Percentiles rank a stretch among this genome's conserved stretches.
These are phyloP conservation scores for Megaceryle torquata DNA, from an alignment of 2,113 vertebrate species.

Conservation along the genomic window DNA sequence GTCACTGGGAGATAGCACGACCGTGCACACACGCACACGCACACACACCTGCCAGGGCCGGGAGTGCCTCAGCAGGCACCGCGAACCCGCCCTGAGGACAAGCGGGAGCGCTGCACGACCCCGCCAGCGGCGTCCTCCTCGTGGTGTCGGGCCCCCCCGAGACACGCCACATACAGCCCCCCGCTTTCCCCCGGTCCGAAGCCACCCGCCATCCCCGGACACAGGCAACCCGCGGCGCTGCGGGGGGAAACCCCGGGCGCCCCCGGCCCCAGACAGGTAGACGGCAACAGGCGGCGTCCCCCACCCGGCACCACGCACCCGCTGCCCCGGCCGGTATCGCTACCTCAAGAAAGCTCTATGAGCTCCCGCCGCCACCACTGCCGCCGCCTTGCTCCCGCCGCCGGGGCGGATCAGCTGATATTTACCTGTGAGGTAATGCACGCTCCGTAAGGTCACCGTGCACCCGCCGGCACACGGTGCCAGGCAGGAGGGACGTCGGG, in stretches of 20 bases:
- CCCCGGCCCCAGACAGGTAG: neutral
- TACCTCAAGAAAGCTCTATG: conserved; percentile 24
- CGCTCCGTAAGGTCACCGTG: conserved; percentile 72
- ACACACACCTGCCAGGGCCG: neutral
- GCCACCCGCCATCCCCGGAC: neutral
- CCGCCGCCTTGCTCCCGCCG: neutral
- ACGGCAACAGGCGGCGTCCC: conserved; percentile 51
- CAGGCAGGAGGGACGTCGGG: conserved; percentile 37
- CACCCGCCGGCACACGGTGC: conserved; percentile 43
- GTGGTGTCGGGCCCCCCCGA: too few relatives aligned
- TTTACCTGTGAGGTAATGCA: conserved; percentile 72
- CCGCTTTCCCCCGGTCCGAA: too few relatives aligned
- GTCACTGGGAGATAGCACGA: neutral
- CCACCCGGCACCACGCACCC: neutral
- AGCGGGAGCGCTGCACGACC: neutral
- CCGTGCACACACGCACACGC: neutral
- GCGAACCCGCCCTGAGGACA: neutral
- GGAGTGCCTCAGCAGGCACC: neutral
- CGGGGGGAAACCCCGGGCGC: neutral
- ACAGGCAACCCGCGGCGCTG: neutral
- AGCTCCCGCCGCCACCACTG: neutral
- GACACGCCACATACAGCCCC: too few relatives aligned
- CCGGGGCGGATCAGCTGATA: conserved; percentile 35
- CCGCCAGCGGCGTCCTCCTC: neutral
- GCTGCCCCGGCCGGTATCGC: neutral